These are phyloP conservation scores for Leiothrix lutea DNA, from an alignment of 2,113 vertebrate genomes.

Conservation along the genomic window DNA sequence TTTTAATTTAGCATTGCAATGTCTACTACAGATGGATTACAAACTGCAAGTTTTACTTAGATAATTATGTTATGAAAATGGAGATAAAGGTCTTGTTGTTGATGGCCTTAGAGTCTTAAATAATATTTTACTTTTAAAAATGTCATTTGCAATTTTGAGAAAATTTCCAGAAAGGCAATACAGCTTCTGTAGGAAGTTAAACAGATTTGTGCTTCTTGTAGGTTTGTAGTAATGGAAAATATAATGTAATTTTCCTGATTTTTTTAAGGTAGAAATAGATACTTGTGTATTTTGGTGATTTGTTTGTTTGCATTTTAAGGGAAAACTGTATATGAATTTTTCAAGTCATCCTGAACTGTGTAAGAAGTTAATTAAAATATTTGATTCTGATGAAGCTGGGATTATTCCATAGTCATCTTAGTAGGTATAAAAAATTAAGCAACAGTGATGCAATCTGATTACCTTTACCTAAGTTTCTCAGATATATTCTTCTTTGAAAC, in stretches of 20 bases:
- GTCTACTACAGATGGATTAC: not conserved
- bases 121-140: not conserved
- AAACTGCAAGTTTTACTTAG: not conserved
- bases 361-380: not conserved
- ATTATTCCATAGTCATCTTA: not conserved
- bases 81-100: not conserved
- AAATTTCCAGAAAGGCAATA: not conserved
- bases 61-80: not conserved
- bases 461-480: not conserved
- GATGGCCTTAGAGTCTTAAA: not conserved
- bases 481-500: not conserved
- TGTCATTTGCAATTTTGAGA: not conserved
- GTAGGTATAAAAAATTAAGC: not conserved
- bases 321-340: not conserved
- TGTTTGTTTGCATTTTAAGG: not conserved
- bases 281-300: not conserved
- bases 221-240: not conserved
- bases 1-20: not conserved
- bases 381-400: not conserved
- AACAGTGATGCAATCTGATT: not conserved
- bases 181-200: not conserved
- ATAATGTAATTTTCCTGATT: not conserved
- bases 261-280: not conserved
- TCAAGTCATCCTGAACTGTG: not conserved
- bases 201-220: not conserved